These are phyloP conservation scores for Pyrgus malvae DNA, from an alignment of 2,888 invertebrate species.

Conservation along the genomic window DNA sequence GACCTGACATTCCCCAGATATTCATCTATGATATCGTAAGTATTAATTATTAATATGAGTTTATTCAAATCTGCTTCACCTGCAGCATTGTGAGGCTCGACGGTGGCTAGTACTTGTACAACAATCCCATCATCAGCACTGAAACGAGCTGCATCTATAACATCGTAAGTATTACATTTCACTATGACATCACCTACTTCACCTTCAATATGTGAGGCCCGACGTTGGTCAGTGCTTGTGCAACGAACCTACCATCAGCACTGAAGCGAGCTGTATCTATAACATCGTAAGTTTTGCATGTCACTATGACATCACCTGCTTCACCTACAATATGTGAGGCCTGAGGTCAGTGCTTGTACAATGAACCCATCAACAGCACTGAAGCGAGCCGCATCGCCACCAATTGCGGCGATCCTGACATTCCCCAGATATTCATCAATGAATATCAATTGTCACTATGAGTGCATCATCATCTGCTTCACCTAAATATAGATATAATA, in stretches of 20 bases:
- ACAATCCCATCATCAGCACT: constrained; percentile 85
- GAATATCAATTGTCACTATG: constrained; percentile 40
- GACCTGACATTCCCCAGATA: constrained; percentile 91
- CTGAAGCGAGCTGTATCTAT: too few relatives aligned
- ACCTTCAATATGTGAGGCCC: constrained; percentile 86
- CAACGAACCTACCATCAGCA: constrained; percentile 86
- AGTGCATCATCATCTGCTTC: neutral
- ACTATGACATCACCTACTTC: constrained; percentile 88
- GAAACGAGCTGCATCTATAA: too few relatives aligned
- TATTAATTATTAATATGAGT: constrained; percentile 9
- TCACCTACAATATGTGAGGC: constrained; percentile 87
- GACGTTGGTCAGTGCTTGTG: constrained; percentile 83
- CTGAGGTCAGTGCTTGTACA: constrained; percentile 84
- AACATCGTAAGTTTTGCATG: too few relatives aligned
- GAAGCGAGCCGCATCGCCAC: constrained; percentile 87
- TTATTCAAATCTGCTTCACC: too few relatives aligned
- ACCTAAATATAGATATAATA: too few relatives aligned
- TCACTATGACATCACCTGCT: too few relatives aligned
- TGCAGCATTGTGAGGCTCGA: constrained; percentile 72
- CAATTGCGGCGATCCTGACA: constrained; percentile 91
- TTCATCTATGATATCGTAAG: constrained; percentile 83
- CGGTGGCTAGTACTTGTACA: constrained; percentile 83
- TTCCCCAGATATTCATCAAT: constrained; percentile 88
- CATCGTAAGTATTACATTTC: too few relatives aligned
- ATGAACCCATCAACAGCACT: constrained; percentile 85